Evolutionary conservation across 2,797 vertebrate genomes (phyloP).

Genomic region (Mallotus villosus): DNA sequence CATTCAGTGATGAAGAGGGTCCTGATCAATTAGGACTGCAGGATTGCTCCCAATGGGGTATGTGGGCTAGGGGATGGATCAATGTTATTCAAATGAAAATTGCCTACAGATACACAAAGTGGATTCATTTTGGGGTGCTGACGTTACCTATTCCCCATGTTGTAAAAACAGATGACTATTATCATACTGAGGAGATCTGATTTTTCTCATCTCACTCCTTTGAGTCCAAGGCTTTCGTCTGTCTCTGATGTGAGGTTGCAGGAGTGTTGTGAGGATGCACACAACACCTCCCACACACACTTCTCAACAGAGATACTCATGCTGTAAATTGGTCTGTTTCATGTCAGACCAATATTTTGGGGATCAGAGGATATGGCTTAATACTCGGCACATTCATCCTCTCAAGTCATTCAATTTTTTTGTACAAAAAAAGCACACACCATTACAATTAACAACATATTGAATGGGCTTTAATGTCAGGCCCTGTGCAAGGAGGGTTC

Average conservation of each 20-base stretch:
- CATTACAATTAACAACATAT: not conserved
- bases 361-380: no score
- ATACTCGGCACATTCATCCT: not conserved
- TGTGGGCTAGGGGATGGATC: constrained; percentile 50
- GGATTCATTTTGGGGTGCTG: constrained; percentile 21
- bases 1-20: constrained; percentile 51
- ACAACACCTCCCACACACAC: constrained; percentile 34
- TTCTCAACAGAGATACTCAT: constrained; percentile 23
- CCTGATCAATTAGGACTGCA: constrained; percentile 64
- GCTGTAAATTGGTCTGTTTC: constrained; percentile 20
- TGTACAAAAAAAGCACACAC: constrained; percentile 3
- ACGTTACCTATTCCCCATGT: constrained; percentile 59
- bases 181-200: constrained; percentile 32
- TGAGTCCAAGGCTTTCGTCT: constrained; percentile 31
- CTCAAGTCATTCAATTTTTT: not conserved
- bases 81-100: constrained; percentile 67
- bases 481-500: constrained; percentile 24
- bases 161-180: constrained; percentile 48
- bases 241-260: constrained; percentile 29
- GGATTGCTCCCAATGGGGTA: constrained; percentile 58
- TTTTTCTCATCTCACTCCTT: constrained; percentile 36
- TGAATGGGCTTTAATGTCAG: not conserved
- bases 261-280: not conserved
- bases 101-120: constrained; percentile 45
- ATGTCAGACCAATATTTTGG: constrained; percentile 11